These are phyloP conservation scores for Streblospio benedicti DNA, from an alignment of 1,140 invertebrate genomes.

Conservation along the genomic window DNA sequence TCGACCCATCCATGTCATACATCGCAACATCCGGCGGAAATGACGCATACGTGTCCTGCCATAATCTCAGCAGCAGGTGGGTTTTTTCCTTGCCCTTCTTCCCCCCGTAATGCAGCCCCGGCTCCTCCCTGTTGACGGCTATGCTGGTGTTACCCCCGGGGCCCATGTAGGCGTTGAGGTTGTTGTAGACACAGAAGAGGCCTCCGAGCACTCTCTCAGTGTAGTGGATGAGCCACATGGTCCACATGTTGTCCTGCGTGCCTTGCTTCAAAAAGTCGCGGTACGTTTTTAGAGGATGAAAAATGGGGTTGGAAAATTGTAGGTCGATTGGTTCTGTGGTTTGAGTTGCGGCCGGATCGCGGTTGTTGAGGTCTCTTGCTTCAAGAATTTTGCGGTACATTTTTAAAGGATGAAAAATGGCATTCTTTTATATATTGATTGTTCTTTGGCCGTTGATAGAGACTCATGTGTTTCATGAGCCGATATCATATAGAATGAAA, in stretches of 20 bases:
- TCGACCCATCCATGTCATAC: conserved; percentile 3
- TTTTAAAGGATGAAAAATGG: no score
- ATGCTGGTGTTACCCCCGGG: no score
- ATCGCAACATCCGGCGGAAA: not conserved
- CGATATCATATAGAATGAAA: no score
- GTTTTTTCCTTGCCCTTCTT: not conserved
- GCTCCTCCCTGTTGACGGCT: not conserved
- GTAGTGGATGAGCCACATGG: conserved; percentile 17
- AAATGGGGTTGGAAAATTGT: no score
- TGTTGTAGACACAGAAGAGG: conserved; percentile 12
- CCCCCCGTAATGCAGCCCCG: conserved; percentile 6
- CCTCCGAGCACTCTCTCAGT: not conserved
- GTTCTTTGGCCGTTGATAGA: no score
- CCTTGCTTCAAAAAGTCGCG: not conserved
- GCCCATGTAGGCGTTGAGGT: not conserved
- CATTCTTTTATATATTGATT: no score
- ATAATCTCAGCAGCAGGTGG: not conserved
- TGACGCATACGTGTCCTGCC: not conserved
- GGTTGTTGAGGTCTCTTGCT: no score
- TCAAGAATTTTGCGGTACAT: no score
- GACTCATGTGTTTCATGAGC: no score
- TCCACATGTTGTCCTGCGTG: conserved; percentile 18
- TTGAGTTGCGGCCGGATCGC: no score
- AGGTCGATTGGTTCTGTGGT: no score
- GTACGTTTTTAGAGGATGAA: no score